Base-by-base conservation (phyloP, 2,888 invertebrate species). In the Morpho achilles region DNA sequence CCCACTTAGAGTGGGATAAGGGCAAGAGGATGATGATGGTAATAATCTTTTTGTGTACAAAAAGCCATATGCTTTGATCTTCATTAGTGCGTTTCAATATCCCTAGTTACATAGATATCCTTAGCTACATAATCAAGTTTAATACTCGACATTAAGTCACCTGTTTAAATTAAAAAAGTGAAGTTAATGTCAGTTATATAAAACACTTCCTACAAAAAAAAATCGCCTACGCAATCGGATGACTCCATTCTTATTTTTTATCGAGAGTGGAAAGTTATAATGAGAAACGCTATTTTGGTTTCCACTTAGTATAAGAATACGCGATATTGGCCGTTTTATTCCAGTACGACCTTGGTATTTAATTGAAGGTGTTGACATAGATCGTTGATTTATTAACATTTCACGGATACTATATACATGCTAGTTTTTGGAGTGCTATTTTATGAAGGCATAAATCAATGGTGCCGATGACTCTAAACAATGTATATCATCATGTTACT, bases 351-450 rank as follows among this genome's bases (percentile, higher is more conserved):
- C 89, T 88, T 88, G 82, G 55, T 53, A 63, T 76, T 80, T 87
- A 88, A 88, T 87, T 82, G 88, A 87, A 88, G 80, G 87, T 86
- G 89, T 80, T 88, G 88, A 89, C 87, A 88, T 71, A 74, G 64
- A 66, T 70, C 64, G 59, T 65, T 82, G 87, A 89, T 88, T 89
- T 89, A 87, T 85, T 61, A 69, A 60, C 71, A 74, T 80, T 80
- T 74, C 77, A 78, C 77, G 77, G 77, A 78, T 48, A 50, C 32
- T 16, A 39, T 44, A 9, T 16, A 49, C 43, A 23, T 43, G 39
- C n/a, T 41, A 50, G 45, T 48, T 55, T 32, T 41, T 47, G 47
- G 47, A 59, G 59, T 55, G 54, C 46, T 49, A 50, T 47, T 59
- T 59, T 59, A 50, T 53, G 54, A 51, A 16, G 46, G 32, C 54